phyloP scores from a whole-genome alignment of 2,797 vertebrate species.

The Acridotheres tristis region DNA sequence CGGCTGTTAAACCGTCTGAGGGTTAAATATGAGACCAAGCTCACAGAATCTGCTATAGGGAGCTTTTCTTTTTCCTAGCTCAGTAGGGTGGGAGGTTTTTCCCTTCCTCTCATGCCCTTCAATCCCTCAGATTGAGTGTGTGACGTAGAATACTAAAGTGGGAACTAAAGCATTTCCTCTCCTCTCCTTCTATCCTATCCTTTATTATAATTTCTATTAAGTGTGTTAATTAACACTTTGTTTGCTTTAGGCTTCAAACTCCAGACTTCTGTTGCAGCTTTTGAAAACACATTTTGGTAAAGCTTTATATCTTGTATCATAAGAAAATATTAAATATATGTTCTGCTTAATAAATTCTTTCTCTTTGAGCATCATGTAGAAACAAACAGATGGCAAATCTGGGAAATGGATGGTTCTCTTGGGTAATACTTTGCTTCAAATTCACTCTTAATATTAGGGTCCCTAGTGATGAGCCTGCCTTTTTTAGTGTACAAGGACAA shows the following conservation, averaged over 20 bases:
- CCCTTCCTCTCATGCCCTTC: neutral
- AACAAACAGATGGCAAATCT: conserved; percentile 46
- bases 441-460: conserved; percentile 17
- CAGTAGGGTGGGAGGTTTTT: neutral
- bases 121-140: neutral
- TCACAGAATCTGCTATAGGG: neutral
- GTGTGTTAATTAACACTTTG: conserved; percentile 1
- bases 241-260: neutral
- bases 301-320: neutral
- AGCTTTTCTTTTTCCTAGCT: neutral
- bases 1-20: neutral
- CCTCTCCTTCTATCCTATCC: neutral
- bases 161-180: neutral
- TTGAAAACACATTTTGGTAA: neutral
- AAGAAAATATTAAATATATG: neutral
- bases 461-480: neutral
- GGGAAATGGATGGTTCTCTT: conserved; percentile 25
- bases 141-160: neutral
- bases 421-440: neutral
- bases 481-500: conserved; percentile 41
- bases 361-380: neutral
- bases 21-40: neutral
- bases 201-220: neutral
- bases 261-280: neutral
- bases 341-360: neutral